Conservation (phyloP, 2,797 vertebrate species). For the Furcifer pardalis region DNA sequence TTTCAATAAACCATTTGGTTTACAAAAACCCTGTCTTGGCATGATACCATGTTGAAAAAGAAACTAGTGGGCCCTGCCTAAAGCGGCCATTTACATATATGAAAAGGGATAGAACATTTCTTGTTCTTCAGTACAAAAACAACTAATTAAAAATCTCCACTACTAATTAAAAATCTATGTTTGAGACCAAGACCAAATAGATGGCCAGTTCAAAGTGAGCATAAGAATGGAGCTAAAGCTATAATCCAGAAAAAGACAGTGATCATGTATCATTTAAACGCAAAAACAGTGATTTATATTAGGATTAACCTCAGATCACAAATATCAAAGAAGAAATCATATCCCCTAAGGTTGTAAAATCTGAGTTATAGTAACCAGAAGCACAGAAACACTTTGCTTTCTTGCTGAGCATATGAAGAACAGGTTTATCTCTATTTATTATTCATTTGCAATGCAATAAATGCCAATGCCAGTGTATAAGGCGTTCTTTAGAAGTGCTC, state of each 20-base stretch:
- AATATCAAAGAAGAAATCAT: constrained; percentile 30
- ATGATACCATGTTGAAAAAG: no score
- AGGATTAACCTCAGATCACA: constrained; percentile 11
- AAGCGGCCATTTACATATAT: no score
- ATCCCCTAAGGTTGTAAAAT: constrained; percentile 16
- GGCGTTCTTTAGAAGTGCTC: not conserved
- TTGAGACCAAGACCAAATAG: not conserved
- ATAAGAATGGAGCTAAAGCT: not conserved
- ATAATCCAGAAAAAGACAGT: not conserved
- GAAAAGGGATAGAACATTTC: not conserved
- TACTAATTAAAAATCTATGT: no score
- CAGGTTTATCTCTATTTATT: constrained; percentile 19
- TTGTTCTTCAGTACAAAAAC: not conserved
- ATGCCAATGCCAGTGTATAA: not conserved
- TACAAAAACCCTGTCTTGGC: no score
- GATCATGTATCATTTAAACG: not conserved
- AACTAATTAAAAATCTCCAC: not conserved
- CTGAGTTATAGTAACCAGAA: constrained; percentile 12
- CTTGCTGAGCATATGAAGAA: not conserved
- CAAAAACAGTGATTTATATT: not conserved
- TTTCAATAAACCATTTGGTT: no score
- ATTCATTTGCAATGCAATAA: not conserved
- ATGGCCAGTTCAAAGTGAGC: not conserved
- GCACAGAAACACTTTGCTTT: not conserved
- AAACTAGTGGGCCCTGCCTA: no score